Conservation (phyloP, 2,113 vertebrate genomes). For the Passerina amoena region DNA sequence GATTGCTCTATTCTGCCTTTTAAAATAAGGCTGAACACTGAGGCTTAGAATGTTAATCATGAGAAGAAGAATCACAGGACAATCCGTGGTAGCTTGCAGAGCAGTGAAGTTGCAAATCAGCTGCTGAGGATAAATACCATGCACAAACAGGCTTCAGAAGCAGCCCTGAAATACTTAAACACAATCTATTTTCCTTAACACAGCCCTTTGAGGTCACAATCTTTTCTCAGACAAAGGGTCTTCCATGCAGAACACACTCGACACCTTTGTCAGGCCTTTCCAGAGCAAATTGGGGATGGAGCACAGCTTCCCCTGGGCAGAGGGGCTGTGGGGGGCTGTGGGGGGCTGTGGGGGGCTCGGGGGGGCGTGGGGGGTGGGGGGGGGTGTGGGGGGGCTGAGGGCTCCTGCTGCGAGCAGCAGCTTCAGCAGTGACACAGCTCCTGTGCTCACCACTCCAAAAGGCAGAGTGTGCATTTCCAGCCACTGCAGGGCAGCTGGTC, state of each 20-base stretch:
- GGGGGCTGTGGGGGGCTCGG: no score
- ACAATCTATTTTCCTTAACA: neutral
- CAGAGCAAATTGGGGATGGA: neutral
- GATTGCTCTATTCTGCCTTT: neutral
- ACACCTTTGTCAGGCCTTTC: neutral
- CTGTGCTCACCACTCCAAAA: neutral
- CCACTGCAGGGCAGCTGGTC: rapidly evolving
- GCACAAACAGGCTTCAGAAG: neutral
- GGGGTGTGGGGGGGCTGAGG: no score
- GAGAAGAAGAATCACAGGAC: neutral
- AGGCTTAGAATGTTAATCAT: neutral
- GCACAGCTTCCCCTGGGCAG: neutral
- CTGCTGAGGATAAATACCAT: constrained; percentile 9
- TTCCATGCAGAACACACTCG: neutral
- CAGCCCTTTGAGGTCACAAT: neutral
- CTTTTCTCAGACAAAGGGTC: neutral
- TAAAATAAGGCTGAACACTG: neutral
- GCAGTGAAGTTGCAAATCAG: neutral
- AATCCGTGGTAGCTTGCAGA: neutral
- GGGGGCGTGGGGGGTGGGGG: no score
- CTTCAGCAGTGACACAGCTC: rapidly evolving
- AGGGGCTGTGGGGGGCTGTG: no score
- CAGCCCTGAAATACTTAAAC: neutral
- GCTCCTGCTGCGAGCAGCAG: neutral
- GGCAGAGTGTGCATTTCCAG: neutral